phyloP scores from a whole-genome alignment of 2,113 vertebrate species.

The Rana temporaria region DNA sequence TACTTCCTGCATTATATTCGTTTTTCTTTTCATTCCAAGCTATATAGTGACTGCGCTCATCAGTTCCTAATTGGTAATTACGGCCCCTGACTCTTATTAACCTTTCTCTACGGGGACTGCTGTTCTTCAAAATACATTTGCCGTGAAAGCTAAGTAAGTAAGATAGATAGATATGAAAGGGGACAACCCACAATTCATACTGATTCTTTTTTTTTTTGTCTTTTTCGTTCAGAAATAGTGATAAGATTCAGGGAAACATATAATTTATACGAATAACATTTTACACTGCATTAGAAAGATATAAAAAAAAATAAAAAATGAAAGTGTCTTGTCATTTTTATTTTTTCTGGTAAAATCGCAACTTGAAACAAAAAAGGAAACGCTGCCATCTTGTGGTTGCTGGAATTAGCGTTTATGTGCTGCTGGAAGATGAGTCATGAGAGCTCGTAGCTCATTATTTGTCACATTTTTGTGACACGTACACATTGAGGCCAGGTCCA shows the following conservation, averaged over 20 bases:
- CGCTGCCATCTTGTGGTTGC: conserved; percentile 40
- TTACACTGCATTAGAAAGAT: conserved; percentile 41
- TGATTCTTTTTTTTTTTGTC: conserved; percentile 25
- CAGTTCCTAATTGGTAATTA: conserved; percentile 39
- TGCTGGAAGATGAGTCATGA: background rate
- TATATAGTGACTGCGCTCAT: conserved; percentile 2
- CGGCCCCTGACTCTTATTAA: conserved; percentile 17
- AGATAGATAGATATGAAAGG: conserved; percentile 32
- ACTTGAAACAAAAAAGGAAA: background rate
- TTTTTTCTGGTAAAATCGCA: background rate
- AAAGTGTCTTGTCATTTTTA: conserved; percentile 12
- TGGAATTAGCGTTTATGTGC: background rate
- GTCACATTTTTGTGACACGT: too few species aligned
- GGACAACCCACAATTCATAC: conserved; percentile 36
- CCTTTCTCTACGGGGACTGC: conserved; percentile 40
- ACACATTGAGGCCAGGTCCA: too few species aligned
- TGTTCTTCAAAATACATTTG: conserved; percentile 30
- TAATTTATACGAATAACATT: conserved; percentile 49
- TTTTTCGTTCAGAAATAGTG: conserved; percentile 37
- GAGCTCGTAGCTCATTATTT: too few species aligned
- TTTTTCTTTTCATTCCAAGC: conserved; percentile 15
- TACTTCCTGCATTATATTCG: background rate
- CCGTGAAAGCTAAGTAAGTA: conserved; percentile 32
- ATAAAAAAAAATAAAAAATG: background rate
- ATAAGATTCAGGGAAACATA: conserved; percentile 51